phyloP scores from a whole-genome alignment of 2,888 invertebrate genomes.

The Lypha dubia region DNA sequence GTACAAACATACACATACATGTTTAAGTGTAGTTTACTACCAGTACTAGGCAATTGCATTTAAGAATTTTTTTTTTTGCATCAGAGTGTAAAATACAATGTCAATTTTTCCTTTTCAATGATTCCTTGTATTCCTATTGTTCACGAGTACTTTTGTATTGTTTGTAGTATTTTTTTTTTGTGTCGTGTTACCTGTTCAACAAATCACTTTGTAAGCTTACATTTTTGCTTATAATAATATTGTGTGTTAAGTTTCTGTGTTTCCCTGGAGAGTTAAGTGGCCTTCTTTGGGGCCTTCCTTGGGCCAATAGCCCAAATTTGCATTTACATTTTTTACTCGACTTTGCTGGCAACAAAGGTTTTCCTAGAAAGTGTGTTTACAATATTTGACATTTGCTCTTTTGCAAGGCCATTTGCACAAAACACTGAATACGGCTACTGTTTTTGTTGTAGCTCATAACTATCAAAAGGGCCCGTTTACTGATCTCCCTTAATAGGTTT shows the following conservation, averaged over 20 bases:
- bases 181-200: constrained; percentile 43
- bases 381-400: too few species aligned
- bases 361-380: too few species aligned
- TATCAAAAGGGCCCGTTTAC: not conserved
- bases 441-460: too few species aligned
- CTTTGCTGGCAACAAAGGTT: too few species aligned
- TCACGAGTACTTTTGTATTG: constrained; percentile 29
- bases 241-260: not conserved
- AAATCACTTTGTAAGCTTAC: constrained; percentile 46
- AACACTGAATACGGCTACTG: too few species aligned
- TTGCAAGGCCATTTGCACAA: too few species aligned
- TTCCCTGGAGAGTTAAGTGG: not conserved
- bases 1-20: too few species aligned
- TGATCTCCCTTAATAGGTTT: too few species aligned
- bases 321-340: too few species aligned
- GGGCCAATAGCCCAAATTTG: not conserved
- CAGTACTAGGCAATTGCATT: not conserved
- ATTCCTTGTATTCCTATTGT: constrained; percentile 40
- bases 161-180: constrained; percentile 14
- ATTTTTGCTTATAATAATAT: constrained; percentile 22
- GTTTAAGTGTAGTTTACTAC: not conserved
- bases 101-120: constrained; percentile 68
- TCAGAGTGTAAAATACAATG: constrained; percentile 56
- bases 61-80: not conserved
- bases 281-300: not conserved